These are phyloP conservation scores for Drosophila sp. DNA, from an alignment of 1,140 invertebrate species.

Conservation along the genomic window DNA sequence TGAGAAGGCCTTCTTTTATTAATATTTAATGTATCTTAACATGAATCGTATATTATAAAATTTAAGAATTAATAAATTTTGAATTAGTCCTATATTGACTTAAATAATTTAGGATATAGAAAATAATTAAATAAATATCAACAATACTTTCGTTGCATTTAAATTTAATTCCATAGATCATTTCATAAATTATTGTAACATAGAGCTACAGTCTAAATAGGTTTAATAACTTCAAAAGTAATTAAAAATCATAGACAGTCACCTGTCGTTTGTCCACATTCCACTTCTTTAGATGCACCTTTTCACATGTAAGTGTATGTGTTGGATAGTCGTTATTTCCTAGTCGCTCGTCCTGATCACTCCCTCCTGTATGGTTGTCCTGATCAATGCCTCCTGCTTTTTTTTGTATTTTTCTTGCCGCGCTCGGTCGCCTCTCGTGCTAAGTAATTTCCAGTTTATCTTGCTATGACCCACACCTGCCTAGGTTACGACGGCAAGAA, in stretches of 20 bases:
- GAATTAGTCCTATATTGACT: too few species aligned
- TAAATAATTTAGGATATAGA: too few species aligned
- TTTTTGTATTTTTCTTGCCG: constrained; percentile 12
- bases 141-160: too few species aligned
- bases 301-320: not conserved
- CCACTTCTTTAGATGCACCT: constrained; percentile 34
- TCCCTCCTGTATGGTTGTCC: constrained; percentile 2
- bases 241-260: constrained; percentile 50
- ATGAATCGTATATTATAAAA: too few species aligned
- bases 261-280: constrained; percentile 40
- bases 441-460: constrained; percentile 69
- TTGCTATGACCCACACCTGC: constrained; percentile 69
- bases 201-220: not conserved
- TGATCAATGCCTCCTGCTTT: constrained; percentile 6
- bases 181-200: not conserved
- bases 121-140: too few species aligned
- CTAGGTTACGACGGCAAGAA: constrained; percentile 72
- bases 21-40: too few species aligned
- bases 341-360: constrained; percentile 30
- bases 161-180: not conserved
- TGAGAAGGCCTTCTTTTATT: too few species aligned
- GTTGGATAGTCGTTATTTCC: constrained; percentile 32
- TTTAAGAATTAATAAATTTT: too few species aligned
- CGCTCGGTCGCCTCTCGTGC: constrained; percentile 64
- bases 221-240: constrained; percentile 19